Conservation (phyloP, 2,888 invertebrate species). For the Ectemnius cavifrons region DNA sequence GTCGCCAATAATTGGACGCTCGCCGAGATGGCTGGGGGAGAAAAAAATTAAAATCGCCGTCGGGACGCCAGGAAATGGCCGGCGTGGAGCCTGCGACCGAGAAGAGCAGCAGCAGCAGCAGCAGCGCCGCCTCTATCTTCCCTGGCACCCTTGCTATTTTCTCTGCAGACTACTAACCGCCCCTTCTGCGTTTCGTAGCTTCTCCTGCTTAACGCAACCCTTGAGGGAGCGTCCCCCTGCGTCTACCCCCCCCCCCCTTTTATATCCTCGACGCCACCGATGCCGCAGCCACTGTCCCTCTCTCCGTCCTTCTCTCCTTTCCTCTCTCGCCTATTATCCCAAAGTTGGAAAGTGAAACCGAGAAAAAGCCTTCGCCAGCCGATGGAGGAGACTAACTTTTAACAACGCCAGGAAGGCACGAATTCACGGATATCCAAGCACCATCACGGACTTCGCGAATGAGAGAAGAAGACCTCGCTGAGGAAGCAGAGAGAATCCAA, state of each 20-base stretch:
- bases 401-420: slow-evolving; percentile 66
- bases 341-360: slow-evolving; percentile 57
- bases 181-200: slow-evolving; percentile 4
- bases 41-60: slow-evolving; percentile 54
- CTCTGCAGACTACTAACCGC: background rate
- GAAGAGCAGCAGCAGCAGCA: background rate
- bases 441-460: slow-evolving; percentile 1
- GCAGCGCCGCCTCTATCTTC: background rate
- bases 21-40: slow-evolving; percentile 10
- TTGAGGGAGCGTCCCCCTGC: no score
- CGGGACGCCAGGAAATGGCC: slow-evolving; percentile 52
- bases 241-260: slow-evolving; percentile 3
- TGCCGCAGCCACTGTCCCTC: slow-evolving; percentile 15
- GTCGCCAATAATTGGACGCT: slow-evolving; percentile 57
- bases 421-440: slow-evolving; percentile 54
- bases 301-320: background rate
- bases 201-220: background rate
- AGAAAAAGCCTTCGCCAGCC: slow-evolving; percentile 44
- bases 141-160: background rate
- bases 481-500: slow-evolving; percentile 4
- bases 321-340: slow-evolving; percentile 57
- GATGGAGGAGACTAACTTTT: slow-evolving; percentile 54
- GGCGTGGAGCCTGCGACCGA: no score
- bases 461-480: slow-evolving; percentile 14
- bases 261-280: slow-evolving; percentile 2